phyloP scores from a whole-genome alignment of 2,113 vertebrate genomes.

The Pollachius pollachius region DNA sequence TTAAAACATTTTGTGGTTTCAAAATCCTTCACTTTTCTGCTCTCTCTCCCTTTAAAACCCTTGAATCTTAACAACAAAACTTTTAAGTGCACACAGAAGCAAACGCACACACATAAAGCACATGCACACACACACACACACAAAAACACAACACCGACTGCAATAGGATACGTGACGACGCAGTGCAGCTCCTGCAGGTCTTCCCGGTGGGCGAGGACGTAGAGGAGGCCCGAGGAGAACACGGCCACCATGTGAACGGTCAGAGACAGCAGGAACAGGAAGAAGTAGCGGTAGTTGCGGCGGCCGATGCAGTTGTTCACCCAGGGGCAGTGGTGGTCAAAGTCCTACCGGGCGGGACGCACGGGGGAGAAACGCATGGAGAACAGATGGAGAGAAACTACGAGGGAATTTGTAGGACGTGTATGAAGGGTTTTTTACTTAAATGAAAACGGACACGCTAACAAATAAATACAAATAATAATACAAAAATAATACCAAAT shows the following conservation, averaged over 20 bases:
- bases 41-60: neutral
- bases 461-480: too few relatives aligned
- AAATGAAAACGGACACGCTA: too few relatives aligned
- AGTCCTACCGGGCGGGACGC: constrained; percentile 76
- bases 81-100: neutral
- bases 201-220: constrained; percentile 86
- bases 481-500: too few relatives aligned
- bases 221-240: constrained; percentile 89
- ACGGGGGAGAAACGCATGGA: constrained; percentile 17
- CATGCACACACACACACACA: neutral
- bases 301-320: constrained; percentile 87
- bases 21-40: too few relatives aligned
- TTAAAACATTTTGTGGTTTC: too few relatives aligned
- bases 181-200: constrained; percentile 85
- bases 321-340: constrained; percentile 96
- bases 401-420: too few relatives aligned
- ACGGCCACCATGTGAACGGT: constrained; percentile 90
- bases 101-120: neutral
- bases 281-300: constrained; percentile 97
- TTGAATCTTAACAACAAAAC: too few relatives aligned
- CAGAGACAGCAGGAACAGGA: constrained; percentile 92
- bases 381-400: neutral
- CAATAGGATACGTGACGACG: constrained; percentile 89
- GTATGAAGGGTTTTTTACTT: too few relatives aligned
- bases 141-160: constrained; percentile 29